Percentiles rank a stretch among this genome's conserved stretches.
Evolutionary conservation across 2,113 vertebrate species (phyloP).

Genomic region (Fulmarus glacialis): DNA sequence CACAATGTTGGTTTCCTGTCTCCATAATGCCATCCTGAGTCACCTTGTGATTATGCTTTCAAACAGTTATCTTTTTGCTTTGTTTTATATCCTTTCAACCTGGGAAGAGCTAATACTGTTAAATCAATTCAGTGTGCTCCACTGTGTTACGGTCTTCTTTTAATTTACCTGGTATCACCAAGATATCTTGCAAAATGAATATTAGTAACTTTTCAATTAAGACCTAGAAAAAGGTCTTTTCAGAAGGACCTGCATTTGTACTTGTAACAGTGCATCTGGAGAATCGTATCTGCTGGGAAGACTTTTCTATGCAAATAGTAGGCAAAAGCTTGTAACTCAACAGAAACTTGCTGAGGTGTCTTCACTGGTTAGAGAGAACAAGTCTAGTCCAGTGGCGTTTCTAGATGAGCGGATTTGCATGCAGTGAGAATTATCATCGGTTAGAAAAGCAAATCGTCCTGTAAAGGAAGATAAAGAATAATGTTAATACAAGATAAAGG

Average conservation of each 20-base stretch:
- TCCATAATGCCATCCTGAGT: not conserved
- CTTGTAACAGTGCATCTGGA: not conserved
- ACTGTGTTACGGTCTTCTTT: not conserved
- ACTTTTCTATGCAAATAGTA: not conserved
- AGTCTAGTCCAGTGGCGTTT: not conserved
- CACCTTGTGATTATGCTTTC: not conserved
- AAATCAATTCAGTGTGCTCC: not conserved
- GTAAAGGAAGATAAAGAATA: not conserved
- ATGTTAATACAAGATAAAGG: not conserved
- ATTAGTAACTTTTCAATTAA: not conserved
- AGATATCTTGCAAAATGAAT: not conserved
- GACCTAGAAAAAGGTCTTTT: not conserved
- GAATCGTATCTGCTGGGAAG: not conserved
- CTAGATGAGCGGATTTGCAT: not conserved
- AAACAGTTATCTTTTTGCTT: not conserved
- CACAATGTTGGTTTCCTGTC: not conserved
- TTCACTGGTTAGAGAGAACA: not conserved
- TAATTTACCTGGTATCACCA: not conserved
- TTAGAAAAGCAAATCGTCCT: not conserved
- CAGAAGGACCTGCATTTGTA: not conserved
- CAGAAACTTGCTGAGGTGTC: not conserved
- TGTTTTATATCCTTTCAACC: not conserved
- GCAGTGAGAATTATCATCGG: not conserved
- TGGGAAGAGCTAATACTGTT: not conserved
- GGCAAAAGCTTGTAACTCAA: not conserved